A percentile compares a stretch with the other conserved stretches of the same genome.
Evolutionary conservation across 1,140 invertebrate genomes (phyloP).

Genomic region (Radopholus similis): DNA sequence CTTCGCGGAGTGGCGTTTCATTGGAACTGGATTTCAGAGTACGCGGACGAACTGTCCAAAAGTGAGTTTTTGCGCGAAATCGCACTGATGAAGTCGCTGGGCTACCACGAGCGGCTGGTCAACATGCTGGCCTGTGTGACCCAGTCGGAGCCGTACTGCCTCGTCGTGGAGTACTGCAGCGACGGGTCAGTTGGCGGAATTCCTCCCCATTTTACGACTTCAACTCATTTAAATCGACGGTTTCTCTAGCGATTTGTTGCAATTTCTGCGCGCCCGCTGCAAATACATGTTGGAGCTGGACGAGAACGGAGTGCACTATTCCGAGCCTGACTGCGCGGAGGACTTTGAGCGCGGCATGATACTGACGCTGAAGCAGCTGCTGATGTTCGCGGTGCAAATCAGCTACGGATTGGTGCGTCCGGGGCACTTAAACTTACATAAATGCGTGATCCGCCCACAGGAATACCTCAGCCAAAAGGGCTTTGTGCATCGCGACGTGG

Average conservation of each 20-base stretch:
- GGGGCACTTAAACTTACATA: background rate
- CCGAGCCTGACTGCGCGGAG: constrained; percentile 33
- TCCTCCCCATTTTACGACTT: background rate
- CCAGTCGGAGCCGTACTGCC: constrained; percentile 61
- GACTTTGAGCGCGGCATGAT: constrained; percentile 57
- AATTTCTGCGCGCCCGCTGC: constrained; percentile 60
- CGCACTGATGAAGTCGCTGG: constrained; percentile 63
- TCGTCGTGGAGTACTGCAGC: constrained; percentile 63
- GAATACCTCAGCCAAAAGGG: constrained; percentile 63
- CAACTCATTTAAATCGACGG: background rate
- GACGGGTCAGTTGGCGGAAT: constrained; percentile 47
- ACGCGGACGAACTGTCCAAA: constrained; percentile 58
- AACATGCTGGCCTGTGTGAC: constrained; percentile 64
- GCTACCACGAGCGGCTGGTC: constrained; percentile 62
- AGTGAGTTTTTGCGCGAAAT: constrained; percentile 64
- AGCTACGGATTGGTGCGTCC: constrained; percentile 54
- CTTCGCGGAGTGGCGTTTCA: background rate
- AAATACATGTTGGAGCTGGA: constrained; percentile 53
- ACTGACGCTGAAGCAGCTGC: constrained; percentile 55
- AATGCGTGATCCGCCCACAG: background rate
- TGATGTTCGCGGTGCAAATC: constrained; percentile 58
- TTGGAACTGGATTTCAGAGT: no score
- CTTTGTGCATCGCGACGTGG: constrained; percentile 63
- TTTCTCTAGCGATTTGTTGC: constrained; percentile 58
- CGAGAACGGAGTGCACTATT: constrained; percentile 52